These are phyloP conservation scores for Laupala kohalensis DNA, from an alignment of 1,140 invertebrate genomes.

Conservation along the genomic window DNA sequence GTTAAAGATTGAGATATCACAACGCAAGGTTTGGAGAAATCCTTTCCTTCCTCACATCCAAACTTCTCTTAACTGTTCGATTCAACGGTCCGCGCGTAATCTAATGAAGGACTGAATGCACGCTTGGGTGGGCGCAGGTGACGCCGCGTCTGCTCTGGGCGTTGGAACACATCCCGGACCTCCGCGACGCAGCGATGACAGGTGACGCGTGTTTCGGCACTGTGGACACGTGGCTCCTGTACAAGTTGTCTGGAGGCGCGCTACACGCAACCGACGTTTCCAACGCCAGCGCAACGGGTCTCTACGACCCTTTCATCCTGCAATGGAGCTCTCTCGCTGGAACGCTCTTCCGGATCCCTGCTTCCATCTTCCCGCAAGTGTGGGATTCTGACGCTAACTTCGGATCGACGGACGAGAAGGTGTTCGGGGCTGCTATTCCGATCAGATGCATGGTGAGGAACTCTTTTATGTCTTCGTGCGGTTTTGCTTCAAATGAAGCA, in stretches of 20 bases:
- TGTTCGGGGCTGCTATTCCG: constrained; percentile 64
- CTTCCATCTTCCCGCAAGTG: constrained; percentile 62
- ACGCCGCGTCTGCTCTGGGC: constrained; percentile 64
- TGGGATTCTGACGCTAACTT: constrained; percentile 66
- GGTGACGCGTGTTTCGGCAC: constrained; percentile 73
- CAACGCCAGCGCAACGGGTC: constrained; percentile 76
- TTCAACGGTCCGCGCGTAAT: too few species aligned
- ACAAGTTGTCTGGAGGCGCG: constrained; percentile 54
- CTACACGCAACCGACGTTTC: constrained; percentile 75
- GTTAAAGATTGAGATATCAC: too few species aligned
- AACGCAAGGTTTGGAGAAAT: too few species aligned
- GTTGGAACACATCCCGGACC: constrained; percentile 50
- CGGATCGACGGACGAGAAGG: constrained; percentile 42
- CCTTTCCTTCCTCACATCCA: too few species aligned
- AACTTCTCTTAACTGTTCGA: too few species aligned
- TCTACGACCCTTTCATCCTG: constrained; percentile 82
- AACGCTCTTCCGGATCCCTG: constrained; percentile 55
- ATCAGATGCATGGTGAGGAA: constrained; percentile 66
- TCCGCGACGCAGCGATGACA: constrained; percentile 43
- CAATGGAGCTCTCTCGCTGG: constrained; percentile 61
- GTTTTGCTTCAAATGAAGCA: too few species aligned
- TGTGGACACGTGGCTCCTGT: constrained; percentile 84
- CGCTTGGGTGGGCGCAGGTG: constrained; percentile 47
- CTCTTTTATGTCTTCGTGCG: too few species aligned
- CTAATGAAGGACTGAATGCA: too few species aligned